Percentiles rank a stretch among this genome's conserved stretches.
Evolutionary conservation across 2,888 invertebrate species (phyloP).

Genomic region (Ceramica pisi): DNA sequence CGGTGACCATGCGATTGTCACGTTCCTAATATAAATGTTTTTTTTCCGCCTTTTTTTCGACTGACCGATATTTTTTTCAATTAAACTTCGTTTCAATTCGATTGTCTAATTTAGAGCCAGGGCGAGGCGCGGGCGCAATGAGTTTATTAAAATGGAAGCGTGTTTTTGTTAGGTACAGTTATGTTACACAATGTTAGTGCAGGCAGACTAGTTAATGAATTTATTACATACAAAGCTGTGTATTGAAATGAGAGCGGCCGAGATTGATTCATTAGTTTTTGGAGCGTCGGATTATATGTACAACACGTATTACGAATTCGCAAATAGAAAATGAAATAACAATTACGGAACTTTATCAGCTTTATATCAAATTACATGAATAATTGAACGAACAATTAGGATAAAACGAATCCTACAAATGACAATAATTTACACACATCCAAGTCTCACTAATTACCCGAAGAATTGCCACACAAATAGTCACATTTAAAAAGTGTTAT

Average conservation of each 20-base stretch:
- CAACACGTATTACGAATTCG: neutral
- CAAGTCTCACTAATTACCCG: conserved; percentile 53
- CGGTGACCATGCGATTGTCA: conserved; percentile 79
- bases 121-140: conserved; percentile 53
- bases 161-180: conserved; percentile 62
- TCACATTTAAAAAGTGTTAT: conserved; percentile 55
- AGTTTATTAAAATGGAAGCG: conserved; percentile 63
- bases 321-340: conserved; percentile 5
- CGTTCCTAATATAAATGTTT: conserved; percentile 77
- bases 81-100: conserved; percentile 54
- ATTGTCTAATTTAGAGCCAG: conserved; percentile 59
- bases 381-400: conserved; percentile 4
- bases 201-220: conserved; percentile 41
- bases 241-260: conserved; percentile 28
- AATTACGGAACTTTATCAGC: neutral
- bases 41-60: conserved; percentile 65
- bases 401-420: neutral
- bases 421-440: neutral
- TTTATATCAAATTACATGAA: conserved; percentile 8
- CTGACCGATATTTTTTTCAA: conserved; percentile 72
- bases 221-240: conserved; percentile 38
- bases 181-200: conserved; percentile 59
- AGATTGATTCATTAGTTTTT: conserved; percentile 46
- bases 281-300: conserved; percentile 12
- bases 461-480: conserved; percentile 39